These are phyloP conservation scores for Bimastos eiseni DNA, from an alignment of 2,888 invertebrate species.

Conservation along the genomic window DNA sequence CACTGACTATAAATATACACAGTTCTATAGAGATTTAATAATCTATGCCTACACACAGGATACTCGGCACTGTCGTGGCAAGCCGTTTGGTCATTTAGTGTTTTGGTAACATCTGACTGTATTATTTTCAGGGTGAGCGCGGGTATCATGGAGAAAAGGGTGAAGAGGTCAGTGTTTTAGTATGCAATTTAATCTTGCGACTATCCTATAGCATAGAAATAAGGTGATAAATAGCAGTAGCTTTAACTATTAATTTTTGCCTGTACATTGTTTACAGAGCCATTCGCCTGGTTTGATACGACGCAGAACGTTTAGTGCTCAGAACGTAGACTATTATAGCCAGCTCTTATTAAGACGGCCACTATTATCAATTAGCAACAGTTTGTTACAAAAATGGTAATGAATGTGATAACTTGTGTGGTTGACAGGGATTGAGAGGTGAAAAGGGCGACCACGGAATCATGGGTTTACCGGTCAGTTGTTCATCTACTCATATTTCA, in stretches of 20 bases:
- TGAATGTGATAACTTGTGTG: neutral
- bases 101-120: neutral
- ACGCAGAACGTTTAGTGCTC: neutral
- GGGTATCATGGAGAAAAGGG: conserved; percentile 17
- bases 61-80: neutral
- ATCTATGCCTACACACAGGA: neutral
- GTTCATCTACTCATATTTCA: neutral
- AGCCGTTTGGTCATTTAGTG: neutral
- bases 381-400: neutral
- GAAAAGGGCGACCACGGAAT: neutral
- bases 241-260: neutral
- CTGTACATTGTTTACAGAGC: neutral
- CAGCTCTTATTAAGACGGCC: neutral
- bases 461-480: neutral
- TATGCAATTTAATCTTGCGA: neutral
- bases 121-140: neutral
- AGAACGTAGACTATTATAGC: neutral
- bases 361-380: neutral
- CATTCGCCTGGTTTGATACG: neutral
- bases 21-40: too few relatives aligned
- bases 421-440: conserved; percentile 9
- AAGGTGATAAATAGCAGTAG: neutral
- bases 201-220: neutral
- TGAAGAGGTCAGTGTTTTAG: neutral
- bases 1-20: neutral